Percentiles rank a stretch among this genome's conserved stretches.
These are phyloP conservation scores for Oegoconia quadripuncta DNA, from an alignment of 2,888 invertebrate species.

Conservation along the genomic window DNA sequence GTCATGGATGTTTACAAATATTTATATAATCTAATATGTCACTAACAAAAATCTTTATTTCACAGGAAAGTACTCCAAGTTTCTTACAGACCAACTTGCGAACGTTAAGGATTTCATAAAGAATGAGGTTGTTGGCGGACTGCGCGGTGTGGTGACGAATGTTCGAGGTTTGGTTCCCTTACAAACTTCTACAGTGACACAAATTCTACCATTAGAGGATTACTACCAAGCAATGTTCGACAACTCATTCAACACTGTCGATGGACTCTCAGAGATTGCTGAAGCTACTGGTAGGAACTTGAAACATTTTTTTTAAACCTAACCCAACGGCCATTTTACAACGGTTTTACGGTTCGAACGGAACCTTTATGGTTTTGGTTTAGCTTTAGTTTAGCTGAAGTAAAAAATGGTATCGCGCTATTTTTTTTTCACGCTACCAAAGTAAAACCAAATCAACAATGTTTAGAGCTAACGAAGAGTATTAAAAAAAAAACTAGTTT, in stretches of 20 bases:
- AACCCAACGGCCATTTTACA: too few relatives aligned
- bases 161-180: constrained; percentile 54
- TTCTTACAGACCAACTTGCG: constrained; percentile 47
- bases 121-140: constrained; percentile 60
- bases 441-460: too few relatives aligned
- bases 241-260: constrained; percentile 46
- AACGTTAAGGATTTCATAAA: constrained; percentile 60
- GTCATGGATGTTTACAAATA: not conserved
- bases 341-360: too few relatives aligned
- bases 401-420: too few relatives aligned
- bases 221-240: constrained; percentile 61
- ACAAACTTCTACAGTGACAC: constrained; percentile 28
- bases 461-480: too few relatives aligned
- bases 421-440: too few relatives aligned
- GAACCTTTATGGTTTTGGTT: too few relatives aligned
- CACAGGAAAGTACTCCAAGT: constrained; percentile 59
- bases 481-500: too few relatives aligned
- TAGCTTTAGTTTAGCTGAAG: too few relatives aligned
- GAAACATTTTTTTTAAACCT: too few relatives aligned
- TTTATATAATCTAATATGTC: not conserved
- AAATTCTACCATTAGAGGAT: constrained; percentile 47
- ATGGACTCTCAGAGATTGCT: constrained; percentile 76
- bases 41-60: constrained; percentile 2
- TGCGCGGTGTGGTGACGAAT: constrained; percentile 46
- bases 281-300: constrained; percentile 80